phyloP scores from a whole-genome alignment of 2,113 vertebrate species.

The Saccopteryx bilineata region DNA sequence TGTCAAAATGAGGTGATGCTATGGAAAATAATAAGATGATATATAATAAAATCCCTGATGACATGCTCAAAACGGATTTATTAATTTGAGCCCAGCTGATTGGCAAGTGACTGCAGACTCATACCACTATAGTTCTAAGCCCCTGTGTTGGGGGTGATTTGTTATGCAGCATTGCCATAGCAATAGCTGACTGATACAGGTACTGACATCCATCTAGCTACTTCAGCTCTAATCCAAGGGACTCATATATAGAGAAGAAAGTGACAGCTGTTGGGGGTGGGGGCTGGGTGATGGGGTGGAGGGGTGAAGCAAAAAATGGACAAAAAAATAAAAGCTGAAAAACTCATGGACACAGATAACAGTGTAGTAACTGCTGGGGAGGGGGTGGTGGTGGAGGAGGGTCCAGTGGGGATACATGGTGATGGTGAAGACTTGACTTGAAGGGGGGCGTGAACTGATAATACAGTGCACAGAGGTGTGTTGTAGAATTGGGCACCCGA shows the following conservation, averaged over 20 bases:
- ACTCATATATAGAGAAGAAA: not conserved
- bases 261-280: too few species aligned
- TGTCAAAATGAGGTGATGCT: not conserved
- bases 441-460: too few species aligned
- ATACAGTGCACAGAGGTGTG: too few species aligned
- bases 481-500: too few species aligned
- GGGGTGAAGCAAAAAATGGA: too few species aligned
- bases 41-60: not conserved
- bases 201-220: not conserved
- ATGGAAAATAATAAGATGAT: not conserved
- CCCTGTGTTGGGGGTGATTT: not conserved
- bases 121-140: not conserved
- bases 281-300: too few species aligned
- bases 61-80: not conserved
- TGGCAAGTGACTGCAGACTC: not conserved
- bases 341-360: too few species aligned
- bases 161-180: not conserved
- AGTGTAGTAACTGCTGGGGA: too few species aligned
- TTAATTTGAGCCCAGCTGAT: not conserved
- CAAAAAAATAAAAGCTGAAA: too few species aligned
- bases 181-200: not conserved
- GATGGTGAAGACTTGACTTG: too few species aligned
- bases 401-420: too few species aligned
- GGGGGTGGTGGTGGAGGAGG: too few species aligned
- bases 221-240: not conserved